Base-by-base conservation (phyloP, 2,888 invertebrate genomes). In the Piscicola geometra region DNA sequence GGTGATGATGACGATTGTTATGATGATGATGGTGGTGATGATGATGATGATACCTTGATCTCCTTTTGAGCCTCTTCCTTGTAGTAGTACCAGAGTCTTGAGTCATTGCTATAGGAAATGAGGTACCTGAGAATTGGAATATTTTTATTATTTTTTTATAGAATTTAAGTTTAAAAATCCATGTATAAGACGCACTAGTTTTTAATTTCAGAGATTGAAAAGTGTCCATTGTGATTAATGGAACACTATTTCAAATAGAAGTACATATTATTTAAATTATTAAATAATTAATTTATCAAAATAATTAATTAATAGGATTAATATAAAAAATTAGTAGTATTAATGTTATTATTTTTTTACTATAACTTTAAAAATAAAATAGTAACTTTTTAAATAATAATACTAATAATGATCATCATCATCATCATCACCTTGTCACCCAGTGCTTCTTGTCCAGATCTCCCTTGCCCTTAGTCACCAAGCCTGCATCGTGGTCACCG, bases 51-150 rank as follows among this genome's bases (percentile, higher is more conserved):
- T 83, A 87, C 87, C 85, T 87, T 87, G 25, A 86, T 85, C 74
- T 86, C 86, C 56, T 86, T 83, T 79, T 87, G 86, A 77, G 86
- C 85, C 30, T 86, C 86, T 79, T 88, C 88, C 80, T 87, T 87
- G 82, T 88, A 88, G 81, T 84, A 86, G 79, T 84, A 85, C 88
- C 88, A 88, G 3, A 85, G 78, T 5, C 81, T 78, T 28, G 86
- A 84, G 81, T 88, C 87, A 81, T 88, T 88, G 81, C 86, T 87
- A 82, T 87, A 88, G n/a, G 87, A 86, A 41, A 88, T 79, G 76
- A 85, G 85, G 81, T 87, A 88, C 28, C 86, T 82, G 9, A 15
- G 50, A 47, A 47, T 21, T n/a, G n/a, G n/a, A 47, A 15, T 47
- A 47, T 47, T 47, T 47, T 15, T 47, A 47, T 47, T 15, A 21